Base-by-base conservation (phyloP, 2,113 vertebrate genomes). In the Salminus brasiliensis region DNA sequence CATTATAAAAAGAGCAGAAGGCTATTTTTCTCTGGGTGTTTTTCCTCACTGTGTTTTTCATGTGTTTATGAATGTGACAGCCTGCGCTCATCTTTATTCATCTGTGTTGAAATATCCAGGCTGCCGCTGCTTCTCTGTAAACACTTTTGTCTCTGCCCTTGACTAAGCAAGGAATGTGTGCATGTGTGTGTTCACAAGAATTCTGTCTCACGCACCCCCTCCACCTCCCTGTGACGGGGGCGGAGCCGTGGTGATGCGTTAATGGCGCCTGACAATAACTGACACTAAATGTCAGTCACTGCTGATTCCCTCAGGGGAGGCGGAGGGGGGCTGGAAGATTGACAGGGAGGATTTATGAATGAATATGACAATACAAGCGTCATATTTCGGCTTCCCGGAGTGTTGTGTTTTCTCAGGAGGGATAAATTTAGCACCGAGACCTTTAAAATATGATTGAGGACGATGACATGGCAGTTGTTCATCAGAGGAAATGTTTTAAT, bases 291-390 rank as follows among this genome's bases (percentile, higher is more conserved):
- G 76, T 72, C 76, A 63, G 7, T 32, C 55, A 49, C 53, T 23
- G 39, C 2, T 43, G 52, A 67, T 52, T 67, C 23, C 47, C 60
- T 25, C 13, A 27, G 62, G 59, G 47, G 75, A 32, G 75, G 49
- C 27, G 32, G 62, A 55, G 36, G 55, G 49, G 8, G 60, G 23
- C 21, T 16, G 9, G 25, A 52, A 63, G 76, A 79, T 49, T 78
- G 76, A 62, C 76, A 71, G 55, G 8, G 12, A 30, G 32, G n/a
- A 71, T 78, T 79, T 52, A 49, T 72, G 76, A 79, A 79, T 79
- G 68, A 76, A 55, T 52, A 68, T 68, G 47, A 72, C 76, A 72
- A 60, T n/a, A 30, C 5, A 27, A 6, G 6, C 55, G 5, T 62
- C 55, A 62, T 39, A 27, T 49, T 72, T 72, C 5, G 1, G 41